These are phyloP conservation scores for Podotricha telesiphe DNA, from an alignment of 2,888 invertebrate species.

Conservation along the genomic window DNA sequence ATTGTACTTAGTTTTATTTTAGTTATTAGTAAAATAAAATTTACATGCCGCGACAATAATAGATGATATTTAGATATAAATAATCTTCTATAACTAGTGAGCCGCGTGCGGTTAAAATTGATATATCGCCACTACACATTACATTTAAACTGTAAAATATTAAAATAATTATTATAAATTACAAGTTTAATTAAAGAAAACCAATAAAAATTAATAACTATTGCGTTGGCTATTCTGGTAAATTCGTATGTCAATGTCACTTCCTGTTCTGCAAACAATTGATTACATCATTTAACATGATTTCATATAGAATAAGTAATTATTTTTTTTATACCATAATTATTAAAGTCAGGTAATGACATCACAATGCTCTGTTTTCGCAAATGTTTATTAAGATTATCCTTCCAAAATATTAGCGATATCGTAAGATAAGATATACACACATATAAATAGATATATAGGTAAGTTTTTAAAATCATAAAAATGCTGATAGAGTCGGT, in stretches of 20 bases:
- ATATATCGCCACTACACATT: slow-evolving; percentile 25
- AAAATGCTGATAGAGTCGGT: slow-evolving; percentile 25
- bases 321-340: neutral
- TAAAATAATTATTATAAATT: neutral
- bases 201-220: neutral
- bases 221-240: neutral
- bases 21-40: slow-evolving; percentile 22
- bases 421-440: slow-evolving; percentile 43
- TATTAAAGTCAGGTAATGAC: neutral
- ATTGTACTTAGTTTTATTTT: too few relatives aligned
- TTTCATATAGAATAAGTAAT: neutral
- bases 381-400: slow-evolving; percentile 41
- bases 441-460: slow-evolving; percentile 25
- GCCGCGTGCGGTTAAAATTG: slow-evolving; percentile 33
- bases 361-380: slow-evolving; percentile 21
- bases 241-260: neutral
- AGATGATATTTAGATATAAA: slow-evolving; percentile 37
- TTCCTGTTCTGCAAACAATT: neutral
- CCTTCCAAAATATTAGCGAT: slow-evolving; percentile 34
- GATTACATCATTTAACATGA: slow-evolving; percentile 2
- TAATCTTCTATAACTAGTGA: slow-evolving; percentile 27
- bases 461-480: slow-evolving; percentile 33
- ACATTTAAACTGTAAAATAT: neutral
- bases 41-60: slow-evolving; percentile 5
- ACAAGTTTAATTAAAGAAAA: neutral